Conservation (phyloP, 2,113 vertebrate genomes). For the Camelus dromedarius region DNA sequence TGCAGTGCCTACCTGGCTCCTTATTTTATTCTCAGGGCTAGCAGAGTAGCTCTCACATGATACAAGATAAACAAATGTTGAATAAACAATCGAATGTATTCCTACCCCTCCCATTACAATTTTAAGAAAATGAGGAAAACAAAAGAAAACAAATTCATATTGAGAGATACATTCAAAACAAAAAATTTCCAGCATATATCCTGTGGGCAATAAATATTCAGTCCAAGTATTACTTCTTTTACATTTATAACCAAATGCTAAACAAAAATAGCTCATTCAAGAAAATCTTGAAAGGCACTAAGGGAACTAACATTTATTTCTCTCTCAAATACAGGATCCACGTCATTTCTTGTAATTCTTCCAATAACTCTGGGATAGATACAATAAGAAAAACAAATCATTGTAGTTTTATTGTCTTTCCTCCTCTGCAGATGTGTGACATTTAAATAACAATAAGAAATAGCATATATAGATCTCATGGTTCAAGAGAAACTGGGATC, state of each 20-base stretch:
- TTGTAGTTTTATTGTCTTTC: neutral
- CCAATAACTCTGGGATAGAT: neutral
- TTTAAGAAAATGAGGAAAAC: neutral
- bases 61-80: neutral
- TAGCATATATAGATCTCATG: fast-evolving
- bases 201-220: neutral
- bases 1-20: neutral
- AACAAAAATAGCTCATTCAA: neutral
- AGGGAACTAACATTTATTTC: neutral
- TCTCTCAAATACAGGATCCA: neutral
- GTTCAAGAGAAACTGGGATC: neutral
- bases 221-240: neutral
- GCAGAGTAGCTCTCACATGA: neutral
- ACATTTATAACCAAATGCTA: neutral
- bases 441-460: neutral
- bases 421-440: neutral
- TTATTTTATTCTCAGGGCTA: neutral
- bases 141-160: neutral
- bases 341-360: neutral
- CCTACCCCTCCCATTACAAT: neutral
- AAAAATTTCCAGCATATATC: neutral
- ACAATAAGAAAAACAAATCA: neutral
- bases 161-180: neutral
- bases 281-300: neutral
- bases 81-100: neutral